A percentile compares a stretch with the other conserved stretches of the same genome.
These are phyloP conservation scores for Lepidonotus clava DNA, from an alignment of 2,888 invertebrate genomes.

Conservation along the genomic window DNA sequence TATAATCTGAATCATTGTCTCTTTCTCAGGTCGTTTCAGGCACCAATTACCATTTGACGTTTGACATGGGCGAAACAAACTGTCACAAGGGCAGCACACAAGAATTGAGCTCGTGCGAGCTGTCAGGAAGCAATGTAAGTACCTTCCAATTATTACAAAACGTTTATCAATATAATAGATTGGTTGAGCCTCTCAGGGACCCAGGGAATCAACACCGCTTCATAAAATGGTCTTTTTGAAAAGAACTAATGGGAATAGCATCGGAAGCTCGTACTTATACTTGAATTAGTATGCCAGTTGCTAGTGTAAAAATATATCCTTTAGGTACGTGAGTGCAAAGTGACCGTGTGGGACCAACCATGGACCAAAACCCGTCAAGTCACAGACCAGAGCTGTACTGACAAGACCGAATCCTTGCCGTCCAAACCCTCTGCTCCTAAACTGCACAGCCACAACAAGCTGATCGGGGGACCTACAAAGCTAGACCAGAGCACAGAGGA, in stretches of 20 bases:
- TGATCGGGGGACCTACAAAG: not conserved
- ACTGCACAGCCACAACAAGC: not conserved
- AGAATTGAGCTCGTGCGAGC: not conserved
- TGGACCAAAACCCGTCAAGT: conserved; percentile 25
- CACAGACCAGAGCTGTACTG: not conserved
- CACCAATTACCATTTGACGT: conserved; percentile 52
- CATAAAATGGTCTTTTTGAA: not conserved
- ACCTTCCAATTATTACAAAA: no score
- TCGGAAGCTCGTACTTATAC: not conserved
- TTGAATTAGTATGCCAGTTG: no score
- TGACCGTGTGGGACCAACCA: conserved; percentile 14
- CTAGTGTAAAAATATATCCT: not conserved
- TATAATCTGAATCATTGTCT: conserved; percentile 8
- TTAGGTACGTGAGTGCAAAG: conserved; percentile 45
- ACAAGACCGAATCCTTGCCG: not conserved
- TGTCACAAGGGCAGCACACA: conserved; percentile 25
- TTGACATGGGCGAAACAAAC: conserved; percentile 52
- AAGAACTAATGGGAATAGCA: not conserved
- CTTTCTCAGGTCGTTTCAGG: conserved; percentile 57
- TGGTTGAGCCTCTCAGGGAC: no score
- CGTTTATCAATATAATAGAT: no score
- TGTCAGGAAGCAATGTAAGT: conserved; percentile 1
- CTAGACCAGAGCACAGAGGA: conserved; percentile 46
- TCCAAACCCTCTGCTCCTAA: not conserved
- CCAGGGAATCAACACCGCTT: no score